Conservation (phyloP, 2,797 vertebrate species). For the Acipenser transmontanus region DNA sequence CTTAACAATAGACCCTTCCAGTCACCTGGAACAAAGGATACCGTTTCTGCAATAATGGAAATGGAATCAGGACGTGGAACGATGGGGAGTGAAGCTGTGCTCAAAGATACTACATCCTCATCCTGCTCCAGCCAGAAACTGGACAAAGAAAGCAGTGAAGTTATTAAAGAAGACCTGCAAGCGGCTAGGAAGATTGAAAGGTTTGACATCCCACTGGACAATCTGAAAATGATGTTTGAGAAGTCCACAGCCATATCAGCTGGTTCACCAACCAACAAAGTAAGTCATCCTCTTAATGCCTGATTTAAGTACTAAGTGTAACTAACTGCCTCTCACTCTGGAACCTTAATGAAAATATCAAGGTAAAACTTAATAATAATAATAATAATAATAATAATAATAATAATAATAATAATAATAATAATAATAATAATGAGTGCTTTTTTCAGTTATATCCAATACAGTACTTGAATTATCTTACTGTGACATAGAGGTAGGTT, state of each 20-base stretch:
- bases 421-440: no score
- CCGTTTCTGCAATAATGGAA: slow-evolving; percentile 59
- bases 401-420: no score
- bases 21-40: slow-evolving; percentile 39
- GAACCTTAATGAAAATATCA: no score
- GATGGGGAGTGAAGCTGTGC: slow-evolving; percentile 36
- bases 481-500: no score
- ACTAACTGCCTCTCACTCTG: no score
- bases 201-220: slow-evolving; percentile 61
- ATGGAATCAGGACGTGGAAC: slow-evolving; percentile 62
- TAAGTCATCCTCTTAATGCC: neutral
- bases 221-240: slow-evolving; percentile 70
- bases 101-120: slow-evolving; percentile 25
- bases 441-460: no score
- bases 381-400: no score
- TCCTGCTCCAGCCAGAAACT: slow-evolving; percentile 18
- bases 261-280: neutral
- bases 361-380: no score
- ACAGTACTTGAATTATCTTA: no score
- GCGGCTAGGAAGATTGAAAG: slow-evolving; percentile 53
- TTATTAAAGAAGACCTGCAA: slow-evolving; percentile 46
- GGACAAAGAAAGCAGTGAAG: slow-evolving; percentile 2
- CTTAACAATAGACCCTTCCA: slow-evolving; percentile 37
- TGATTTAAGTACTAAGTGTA: no score
- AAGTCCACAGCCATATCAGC: slow-evolving; percentile 30